These are phyloP conservation scores for Idaea dimidiata DNA, from an alignment of 2,888 invertebrate genomes.

Conservation along the genomic window DNA sequence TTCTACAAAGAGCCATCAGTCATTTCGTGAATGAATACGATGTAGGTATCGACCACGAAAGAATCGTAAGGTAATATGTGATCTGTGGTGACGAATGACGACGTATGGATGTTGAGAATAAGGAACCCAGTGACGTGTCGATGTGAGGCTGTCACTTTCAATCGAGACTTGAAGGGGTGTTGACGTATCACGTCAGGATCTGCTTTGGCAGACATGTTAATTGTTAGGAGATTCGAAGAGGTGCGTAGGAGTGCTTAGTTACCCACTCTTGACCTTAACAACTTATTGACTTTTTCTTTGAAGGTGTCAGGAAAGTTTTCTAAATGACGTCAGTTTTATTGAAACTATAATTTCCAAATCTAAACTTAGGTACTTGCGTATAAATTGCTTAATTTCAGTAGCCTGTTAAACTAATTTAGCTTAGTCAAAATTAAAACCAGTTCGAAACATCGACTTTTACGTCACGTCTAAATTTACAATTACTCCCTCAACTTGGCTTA, in stretches of 20 bases:
- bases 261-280: slow-evolving; percentile 23
- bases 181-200: slow-evolving; percentile 65
- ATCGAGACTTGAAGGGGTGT: slow-evolving; percentile 67
- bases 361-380: too few species aligned
- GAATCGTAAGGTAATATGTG: slow-evolving; percentile 65
- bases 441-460: too few species aligned
- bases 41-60: slow-evolving; percentile 51
- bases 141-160: slow-evolving; percentile 68
- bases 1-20: slow-evolving; percentile 60
- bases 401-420: too few species aligned
- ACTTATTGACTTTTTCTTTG: slow-evolving; percentile 7
- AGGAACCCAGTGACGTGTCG: slow-evolving; percentile 54
- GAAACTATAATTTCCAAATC: too few species aligned
- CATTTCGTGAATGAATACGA: slow-evolving; percentile 66
- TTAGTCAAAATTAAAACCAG: too few species aligned
- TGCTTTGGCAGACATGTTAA: slow-evolving; percentile 73
- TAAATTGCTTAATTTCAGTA: too few species aligned
- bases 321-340: background rate
- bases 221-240: slow-evolving; percentile 50
- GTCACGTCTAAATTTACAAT: too few species aligned
- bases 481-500: too few species aligned
- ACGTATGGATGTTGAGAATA: slow-evolving; percentile 53
- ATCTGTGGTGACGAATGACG: slow-evolving; percentile 61
- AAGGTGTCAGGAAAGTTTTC: too few species aligned
- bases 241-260: slow-evolving; percentile 43